Evolutionary conservation across 2,888 invertebrate species (phyloP), one percentile per base, ranked within the genome.

Genomic region (Dolichopus griseipennis): DNA sequence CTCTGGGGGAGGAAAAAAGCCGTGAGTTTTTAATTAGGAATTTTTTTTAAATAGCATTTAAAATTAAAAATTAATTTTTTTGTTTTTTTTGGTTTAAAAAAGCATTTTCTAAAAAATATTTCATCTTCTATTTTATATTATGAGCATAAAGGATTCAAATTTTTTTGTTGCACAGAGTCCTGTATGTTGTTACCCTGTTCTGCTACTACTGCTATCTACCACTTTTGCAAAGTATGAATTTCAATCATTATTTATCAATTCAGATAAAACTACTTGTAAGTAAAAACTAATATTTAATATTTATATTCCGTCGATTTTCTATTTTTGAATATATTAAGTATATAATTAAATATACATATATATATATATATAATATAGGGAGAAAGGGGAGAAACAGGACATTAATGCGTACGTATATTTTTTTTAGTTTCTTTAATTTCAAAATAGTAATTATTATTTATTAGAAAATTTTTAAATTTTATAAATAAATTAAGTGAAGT

Each of bases 1-100:
- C 52, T 52, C 18, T 52, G 15, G 52, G 52, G 52, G 15, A 15
- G 41, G n/a, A 52, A 52, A n/a, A 18, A 52, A 15, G 9, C 52
- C 52, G 52, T 52, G 52, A 52, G 52, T 52, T 52, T 52, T 52
- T 52, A 52, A 52, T 52, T n/a, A 52, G 52, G 52, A 52, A 15
- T 52, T 52, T 9, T 18, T 52, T 52, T 52, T 52, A 27, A 52
- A 52, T 37, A 37, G 37, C 12, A 27, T 37, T 37, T 37, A 37
- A 2, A 37, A 37, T 37, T 5, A 37, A 4, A 37, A 18, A 52
- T 52, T 52, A 52, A 52, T 52, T 4, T 52, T 27, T 27, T 27
- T 52, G 52, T 12, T 18, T 52, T 52, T 52, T 52, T 18, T n/a
- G n/a, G 41, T 41, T 41, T 41, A 12, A 15, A 52, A 52, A 18